Base-by-base conservation (phyloP, 2,797 vertebrate genomes). In the Brachymystax lenok region DNA sequence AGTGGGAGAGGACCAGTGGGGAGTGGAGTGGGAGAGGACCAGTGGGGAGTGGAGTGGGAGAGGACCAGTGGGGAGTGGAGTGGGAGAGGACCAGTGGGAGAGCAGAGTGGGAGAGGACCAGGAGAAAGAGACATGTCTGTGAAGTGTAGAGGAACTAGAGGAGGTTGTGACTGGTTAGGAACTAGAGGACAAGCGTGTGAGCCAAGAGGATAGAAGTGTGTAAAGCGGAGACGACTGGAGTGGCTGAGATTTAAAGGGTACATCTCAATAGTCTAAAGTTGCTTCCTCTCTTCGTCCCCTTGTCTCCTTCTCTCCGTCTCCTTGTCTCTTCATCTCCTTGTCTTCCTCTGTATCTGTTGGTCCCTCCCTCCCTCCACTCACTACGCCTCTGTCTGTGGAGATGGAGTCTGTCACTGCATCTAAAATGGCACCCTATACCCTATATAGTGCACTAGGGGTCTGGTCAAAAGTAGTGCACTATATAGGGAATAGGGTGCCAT, bases 241-340 rank as follows among this genome's bases (percentile, higher is more conserved):
- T 54, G 52, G 51, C 13, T 54, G 51, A 17, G 51, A 54, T 54
- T 54, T 14, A 54, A 54, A 17, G 51, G 52, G 52, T 16, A 19
- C 52, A 54, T 69, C 74, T 74, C 52, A 19, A 54, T 19, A 54
- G 52, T 54, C 52, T 54, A 16, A 19, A 54, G 52, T 19, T 5
- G 52, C 78, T 72, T 74, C 59, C 46, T 70, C 59, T 70, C 59
- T 66, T 35, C 73, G 76, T 82, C 68, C 77, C 73, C 24, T 16
- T 74, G 35, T 33, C 4, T 10, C 40, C 46, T 66, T 17, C 51
- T 50, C 59, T 27, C 24, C 75, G 74, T 82, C 68, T 79, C 40
- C 40, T 46, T 0, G 10, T 3, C 10, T 46, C 40, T 46, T 46
- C 10, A 46, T 46, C 40, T 46, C 73, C n/a, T 19, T 74, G 10